Evolutionary conservation across 2,888 invertebrate genomes (phyloP).

Genomic region (Nephrotoma guestfalica): DNA sequence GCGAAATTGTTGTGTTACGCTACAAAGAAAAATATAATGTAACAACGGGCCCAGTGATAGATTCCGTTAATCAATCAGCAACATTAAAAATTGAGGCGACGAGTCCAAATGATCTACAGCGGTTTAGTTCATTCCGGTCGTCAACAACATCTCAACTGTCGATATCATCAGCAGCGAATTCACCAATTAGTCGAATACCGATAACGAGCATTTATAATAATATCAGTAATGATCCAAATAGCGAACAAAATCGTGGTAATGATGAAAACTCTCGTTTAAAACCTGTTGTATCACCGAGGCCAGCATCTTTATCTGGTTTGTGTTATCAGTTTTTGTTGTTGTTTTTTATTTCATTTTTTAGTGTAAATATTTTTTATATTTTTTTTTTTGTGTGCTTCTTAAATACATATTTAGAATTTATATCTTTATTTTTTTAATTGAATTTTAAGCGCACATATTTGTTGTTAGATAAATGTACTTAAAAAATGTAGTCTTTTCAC

Average conservation of each 20-base stretch:
- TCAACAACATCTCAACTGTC: constrained; percentile 1
- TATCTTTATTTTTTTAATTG: constrained; percentile 7
- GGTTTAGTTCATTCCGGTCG: neutral
- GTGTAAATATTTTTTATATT: neutral
- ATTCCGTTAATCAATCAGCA: constrained; percentile 20
- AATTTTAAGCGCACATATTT: constrained; percentile 9
- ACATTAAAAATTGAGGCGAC: constrained; percentile 2
- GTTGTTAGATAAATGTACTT: constrained; percentile 7
- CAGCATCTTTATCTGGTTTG: constrained; percentile 33
- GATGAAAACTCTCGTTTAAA: constrained; percentile 16
- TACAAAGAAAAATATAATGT: constrained; percentile 22
- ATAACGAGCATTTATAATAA: neutral
- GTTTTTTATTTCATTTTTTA: constrained; percentile 9
- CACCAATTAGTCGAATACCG: neutral
- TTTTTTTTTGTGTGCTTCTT: constrained; percentile 10
- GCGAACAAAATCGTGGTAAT: neutral
- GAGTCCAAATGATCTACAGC: neutral
- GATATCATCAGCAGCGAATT: neutral
- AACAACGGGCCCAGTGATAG: neutral
- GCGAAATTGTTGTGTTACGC: constrained; percentile 30
- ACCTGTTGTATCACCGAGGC: constrained; percentile 32
- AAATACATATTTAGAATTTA: constrained; percentile 1
- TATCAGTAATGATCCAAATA: neutral
- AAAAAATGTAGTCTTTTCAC: constrained; percentile 4
- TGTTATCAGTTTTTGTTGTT: constrained; percentile 16